These are phyloP conservation scores for Microplitis demolitor DNA, from an alignment of 1,140 invertebrate genomes.

Conservation along the genomic window DNA sequence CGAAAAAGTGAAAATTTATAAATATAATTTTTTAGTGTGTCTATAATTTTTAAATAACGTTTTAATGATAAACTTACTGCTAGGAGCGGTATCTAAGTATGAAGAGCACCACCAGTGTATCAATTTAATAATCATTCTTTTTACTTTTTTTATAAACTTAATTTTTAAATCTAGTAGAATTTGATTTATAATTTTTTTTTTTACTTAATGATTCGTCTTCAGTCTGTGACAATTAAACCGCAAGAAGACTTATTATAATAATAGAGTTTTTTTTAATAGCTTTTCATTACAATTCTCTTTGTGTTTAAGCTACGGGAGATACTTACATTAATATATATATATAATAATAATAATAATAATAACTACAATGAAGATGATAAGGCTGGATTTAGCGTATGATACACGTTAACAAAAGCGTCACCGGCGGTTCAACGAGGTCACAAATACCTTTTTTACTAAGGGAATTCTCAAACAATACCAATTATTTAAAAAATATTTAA, in stretches of 20 bases:
- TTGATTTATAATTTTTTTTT: background rate
- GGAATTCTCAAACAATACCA: too few species aligned
- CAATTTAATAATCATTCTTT: background rate
- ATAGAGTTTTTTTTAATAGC: too few species aligned
- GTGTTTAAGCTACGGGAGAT: background rate
- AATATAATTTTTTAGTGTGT: background rate
- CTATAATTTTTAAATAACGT: background rate
- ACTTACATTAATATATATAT: background rate
- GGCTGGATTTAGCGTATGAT: background rate
- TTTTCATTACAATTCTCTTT: too few species aligned
- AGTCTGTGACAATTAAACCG: background rate
- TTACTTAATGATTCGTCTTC: background rate
- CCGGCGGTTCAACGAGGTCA: background rate
- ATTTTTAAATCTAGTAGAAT: background rate
- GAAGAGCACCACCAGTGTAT: conserved; percentile 38
- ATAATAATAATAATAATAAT: background rate
- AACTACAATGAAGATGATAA: background rate
- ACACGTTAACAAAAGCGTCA: background rate
- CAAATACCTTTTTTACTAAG: background rate
- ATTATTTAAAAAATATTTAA: too few species aligned
- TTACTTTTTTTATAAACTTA: background rate
- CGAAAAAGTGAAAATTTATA: too few species aligned
- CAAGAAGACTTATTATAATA: background rate
- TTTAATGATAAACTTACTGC: conserved; percentile 8
- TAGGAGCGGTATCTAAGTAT: conserved; percentile 41